Base-by-base conservation (phyloP, 2,888 invertebrate species). In the Hyles lineata region DNA sequence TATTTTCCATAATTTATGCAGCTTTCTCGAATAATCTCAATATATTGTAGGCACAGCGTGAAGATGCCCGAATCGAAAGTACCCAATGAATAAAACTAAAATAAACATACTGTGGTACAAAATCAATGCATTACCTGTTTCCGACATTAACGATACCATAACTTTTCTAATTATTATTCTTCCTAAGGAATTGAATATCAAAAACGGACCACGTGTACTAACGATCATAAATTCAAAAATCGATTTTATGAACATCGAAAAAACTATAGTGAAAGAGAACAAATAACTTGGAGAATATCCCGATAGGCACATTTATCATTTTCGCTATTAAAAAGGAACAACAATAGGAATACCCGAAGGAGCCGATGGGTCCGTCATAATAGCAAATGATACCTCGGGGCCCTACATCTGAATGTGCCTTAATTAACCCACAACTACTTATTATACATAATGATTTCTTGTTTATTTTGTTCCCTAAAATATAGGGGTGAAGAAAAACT, bases 331-430 rank as follows among this genome's bases (percentile, higher is more conserved):
- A 93, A 86, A 89, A 80, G 80, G 85, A 89, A 86, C 89, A 91
- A 92, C 91, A 93, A 92, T 91, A 87, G 87, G 80, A 63, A 87
- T 89, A 89, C 93, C 91, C 91, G 88, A 90, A 94, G 92, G 91
- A 93, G 88, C 87, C 89, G 86, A 90, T 88, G 89, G 90, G 90
- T 89, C 87, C 89, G 89, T 91, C 89, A 93, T 93, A 94, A 94
- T 90, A 92, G 91, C 90, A 91, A 94, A 93, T 92, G 92, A 92
- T 93, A 92, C 92, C 91, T 91, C 82, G 84, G 91, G 93, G 92
- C 89, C 84, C 83, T 85, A 85, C 84, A 86, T 80, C 85, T 92
- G 89, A 92, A 93, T 93, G 89, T 87, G 79, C 90, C 89, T 92
- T 93, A 93, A 94, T 94, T 94, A 94, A 92, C 92, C 89, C 88